Base-by-base conservation (phyloP, 2,113 vertebrate genomes). In the Sinocyclocheilus anophthalmus region DNA sequence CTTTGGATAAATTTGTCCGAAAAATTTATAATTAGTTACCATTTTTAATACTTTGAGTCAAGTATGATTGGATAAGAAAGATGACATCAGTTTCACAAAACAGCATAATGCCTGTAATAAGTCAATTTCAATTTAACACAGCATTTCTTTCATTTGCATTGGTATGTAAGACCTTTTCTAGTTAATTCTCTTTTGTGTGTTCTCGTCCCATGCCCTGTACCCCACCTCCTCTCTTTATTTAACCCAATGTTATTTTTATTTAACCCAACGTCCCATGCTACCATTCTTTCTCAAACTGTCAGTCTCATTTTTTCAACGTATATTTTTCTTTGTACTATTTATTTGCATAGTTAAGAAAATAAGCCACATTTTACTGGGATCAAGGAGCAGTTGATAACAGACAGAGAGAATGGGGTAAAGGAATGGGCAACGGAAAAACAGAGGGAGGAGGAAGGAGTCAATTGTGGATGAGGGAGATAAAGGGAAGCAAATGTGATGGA, bases 271-370 rank as follows among this genome's bases (percentile, higher is more conserved):
- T 84, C 70, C 24, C 77, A 84, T 91, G 92, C 87, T 90, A 89
- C 4, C 84, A 88, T 87, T 89, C 82, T 37, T 89, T 86, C 88
- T 90, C 69, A 88, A 91, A 89, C 79, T 89, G 76, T 89, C 89
- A 70, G 53, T 89, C 75, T 90, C 63, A 86, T 88, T 90, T 84
- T 63, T 85, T 11, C 86, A 87, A 76, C 67, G 88, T 77, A 55
- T 86, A 85, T 88, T 86, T 89, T 84, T 55, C 88, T 89, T 89
- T 84, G 22, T 85, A 72, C 30, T 87, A 90, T 93, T 94, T 93
- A 92, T 93, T 93, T 93, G 87, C 88, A 91, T 88, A 83, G 70
- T 73, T 87, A 87, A 90, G 70, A 88, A 93, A 91, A 94, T 86
- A 94, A 94, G 91, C 90, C 0, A 6, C 37, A 83, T 90, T 90